Conservation (phyloP, 2,888 invertebrate genomes). For the Lamellibrachia columna region DNA sequence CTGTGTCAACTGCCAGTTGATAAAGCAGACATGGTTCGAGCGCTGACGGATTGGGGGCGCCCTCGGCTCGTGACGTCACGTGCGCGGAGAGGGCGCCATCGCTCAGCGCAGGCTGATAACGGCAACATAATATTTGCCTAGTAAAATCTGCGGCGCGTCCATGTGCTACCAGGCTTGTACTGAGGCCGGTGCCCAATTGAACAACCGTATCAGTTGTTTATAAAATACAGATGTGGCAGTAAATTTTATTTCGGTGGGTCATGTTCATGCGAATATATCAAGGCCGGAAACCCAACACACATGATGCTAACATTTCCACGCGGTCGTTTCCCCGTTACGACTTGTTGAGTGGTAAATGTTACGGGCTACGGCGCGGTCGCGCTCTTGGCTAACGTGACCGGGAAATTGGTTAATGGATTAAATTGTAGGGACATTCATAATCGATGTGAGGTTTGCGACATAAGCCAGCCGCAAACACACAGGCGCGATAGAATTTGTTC, state of each 20-base stretch:
- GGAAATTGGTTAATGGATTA: too few relatives aligned
- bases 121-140: neutral
- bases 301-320: neutral
- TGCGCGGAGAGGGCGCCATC: neutral
- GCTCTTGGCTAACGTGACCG: neutral
- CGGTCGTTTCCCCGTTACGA: neutral
- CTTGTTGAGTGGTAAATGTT: neutral
- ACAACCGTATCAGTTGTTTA: constrained; percentile 12
- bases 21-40: constrained; percentile 10
- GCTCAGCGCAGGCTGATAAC: constrained; percentile 6
- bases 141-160: neutral
- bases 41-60: constrained; percentile 9
- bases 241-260: neutral
- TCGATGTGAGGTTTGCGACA: too few relatives aligned
- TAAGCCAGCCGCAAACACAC: too few relatives aligned
- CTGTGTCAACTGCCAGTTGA: neutral
- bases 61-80: neutral
- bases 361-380: neutral
- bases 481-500: too few relatives aligned
- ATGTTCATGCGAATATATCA: neutral
- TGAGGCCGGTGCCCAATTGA: neutral
- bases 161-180: neutral
- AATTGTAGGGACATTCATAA: too few relatives aligned
- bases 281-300: neutral
- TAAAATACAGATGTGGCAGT: constrained; percentile 12